Conservation (phyloP, 2,113 vertebrate species). For the Elgaria multicarinata region DNA sequence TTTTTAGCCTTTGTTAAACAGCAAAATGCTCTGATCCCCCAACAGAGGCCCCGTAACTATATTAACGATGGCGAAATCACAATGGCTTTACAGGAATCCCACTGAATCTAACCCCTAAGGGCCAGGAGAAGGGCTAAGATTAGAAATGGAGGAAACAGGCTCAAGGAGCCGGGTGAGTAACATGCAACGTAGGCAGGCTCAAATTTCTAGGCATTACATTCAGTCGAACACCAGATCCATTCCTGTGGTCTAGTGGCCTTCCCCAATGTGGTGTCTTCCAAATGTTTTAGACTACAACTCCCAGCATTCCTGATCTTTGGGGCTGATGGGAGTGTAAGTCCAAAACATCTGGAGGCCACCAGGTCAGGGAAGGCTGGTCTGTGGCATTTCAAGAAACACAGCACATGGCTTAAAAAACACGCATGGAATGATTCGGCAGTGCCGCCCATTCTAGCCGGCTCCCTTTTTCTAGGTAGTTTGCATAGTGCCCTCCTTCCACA, state of each 20-base stretch:
- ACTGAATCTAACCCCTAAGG: background rate
- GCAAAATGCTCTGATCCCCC: background rate
- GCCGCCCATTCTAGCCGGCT: background rate
- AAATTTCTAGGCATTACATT: background rate
- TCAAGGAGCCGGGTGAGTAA: background rate
- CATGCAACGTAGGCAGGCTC: background rate
- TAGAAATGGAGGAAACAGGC: constrained; percentile 2
- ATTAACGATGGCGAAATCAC: background rate
- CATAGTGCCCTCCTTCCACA: background rate
- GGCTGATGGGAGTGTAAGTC: too few species aligned
- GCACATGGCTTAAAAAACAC: constrained; percentile 3
- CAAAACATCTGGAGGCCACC: too few species aligned
- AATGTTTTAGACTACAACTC: too few species aligned
- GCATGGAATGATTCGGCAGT: background rate
- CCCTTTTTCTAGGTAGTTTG: background rate
- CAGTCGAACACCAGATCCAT: background rate
- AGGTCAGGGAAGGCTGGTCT: background rate
- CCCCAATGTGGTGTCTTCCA: background rate
- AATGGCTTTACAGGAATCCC: background rate
- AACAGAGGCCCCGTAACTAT: background rate
- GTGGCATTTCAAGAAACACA: background rate
- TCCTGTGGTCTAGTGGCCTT: background rate
- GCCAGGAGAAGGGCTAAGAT: constrained; percentile 21
- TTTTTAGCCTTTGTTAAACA: constrained; percentile 10
- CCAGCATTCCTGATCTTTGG: too few species aligned